Conservation (phyloP, 2,113 vertebrate genomes). For the Heliornis fulica region DNA sequence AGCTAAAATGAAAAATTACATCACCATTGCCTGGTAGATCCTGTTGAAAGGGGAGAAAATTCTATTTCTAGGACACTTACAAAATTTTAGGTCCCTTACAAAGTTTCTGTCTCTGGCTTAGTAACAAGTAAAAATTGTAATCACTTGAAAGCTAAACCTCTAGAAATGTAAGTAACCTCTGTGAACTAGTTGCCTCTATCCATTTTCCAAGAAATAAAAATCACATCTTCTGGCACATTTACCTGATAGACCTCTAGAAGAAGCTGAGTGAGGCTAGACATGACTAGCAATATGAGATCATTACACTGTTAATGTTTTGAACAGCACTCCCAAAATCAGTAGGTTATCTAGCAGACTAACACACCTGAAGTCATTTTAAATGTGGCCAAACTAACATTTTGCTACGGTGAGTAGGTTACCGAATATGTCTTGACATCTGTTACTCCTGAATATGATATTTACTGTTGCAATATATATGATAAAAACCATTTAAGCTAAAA, state of each 20-base stretch:
- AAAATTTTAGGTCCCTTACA: background rate
- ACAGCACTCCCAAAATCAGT: background rate
- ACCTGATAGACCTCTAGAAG: background rate
- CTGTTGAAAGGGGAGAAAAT: background rate
- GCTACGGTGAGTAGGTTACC: background rate
- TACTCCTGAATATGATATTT: background rate
- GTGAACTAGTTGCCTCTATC: background rate
- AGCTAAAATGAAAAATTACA: background rate
- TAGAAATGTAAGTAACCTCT: background rate
- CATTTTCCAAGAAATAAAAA: background rate
- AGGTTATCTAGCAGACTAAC: background rate
- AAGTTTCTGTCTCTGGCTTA: background rate
- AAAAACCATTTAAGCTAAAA: background rate
- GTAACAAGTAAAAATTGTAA: background rate
- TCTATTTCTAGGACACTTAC: background rate
- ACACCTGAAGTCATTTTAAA: background rate
- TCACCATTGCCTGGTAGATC: fast-evolving
- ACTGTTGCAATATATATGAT: background rate
- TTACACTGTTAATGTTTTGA: background rate
- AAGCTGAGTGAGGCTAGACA: background rate
- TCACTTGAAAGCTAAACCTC: background rate
- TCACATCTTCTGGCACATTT: background rate
- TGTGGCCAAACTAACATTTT: background rate
- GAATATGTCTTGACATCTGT: background rate
- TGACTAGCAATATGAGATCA: background rate